Conservation (phyloP, 2,113 vertebrate genomes). For the Suncus etruscus region DNA sequence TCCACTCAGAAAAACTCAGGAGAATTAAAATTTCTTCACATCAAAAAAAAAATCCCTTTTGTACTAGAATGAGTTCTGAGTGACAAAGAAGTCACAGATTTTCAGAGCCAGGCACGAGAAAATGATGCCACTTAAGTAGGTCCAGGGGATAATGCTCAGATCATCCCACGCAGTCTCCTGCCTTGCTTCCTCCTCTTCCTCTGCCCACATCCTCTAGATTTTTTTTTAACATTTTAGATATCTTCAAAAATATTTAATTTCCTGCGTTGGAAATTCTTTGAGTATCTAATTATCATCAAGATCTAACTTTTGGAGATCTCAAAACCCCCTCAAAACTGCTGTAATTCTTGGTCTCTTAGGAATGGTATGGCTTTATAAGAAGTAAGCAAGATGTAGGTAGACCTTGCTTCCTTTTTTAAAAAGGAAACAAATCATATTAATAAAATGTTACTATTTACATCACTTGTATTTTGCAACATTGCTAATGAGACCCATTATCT, state of each 20-base stretch:
- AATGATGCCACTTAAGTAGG: not conserved
- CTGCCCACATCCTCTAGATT: fast-evolving
- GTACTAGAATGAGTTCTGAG: constrained; percentile 51
- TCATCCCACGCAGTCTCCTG: too few relatives aligned
- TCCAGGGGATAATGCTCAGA: not conserved
- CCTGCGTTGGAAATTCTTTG: not conserved
- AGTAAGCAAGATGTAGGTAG: too few relatives aligned
- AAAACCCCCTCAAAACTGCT: not conserved
- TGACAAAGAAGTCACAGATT: not conserved
- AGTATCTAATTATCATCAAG: not conserved
- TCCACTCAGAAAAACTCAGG: not conserved
- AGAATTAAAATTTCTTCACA: not conserved
- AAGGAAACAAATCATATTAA: not conserved
- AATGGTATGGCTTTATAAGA: not conserved
- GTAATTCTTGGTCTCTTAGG: not conserved
- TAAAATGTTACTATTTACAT: not conserved
- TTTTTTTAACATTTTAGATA: not conserved
- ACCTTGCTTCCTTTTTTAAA: too few relatives aligned
- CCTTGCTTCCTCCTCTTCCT: too few relatives aligned
- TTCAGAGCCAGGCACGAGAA: not conserved
- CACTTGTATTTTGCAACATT: not conserved
- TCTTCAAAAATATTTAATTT: too few relatives aligned
- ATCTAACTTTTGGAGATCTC: not conserved
- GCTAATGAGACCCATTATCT: not conserved
- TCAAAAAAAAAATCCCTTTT: constrained; percentile 55